Evolutionary conservation across 2,113 vertebrate species (phyloP).

Genomic region (Pollachius pollachius): DNA sequence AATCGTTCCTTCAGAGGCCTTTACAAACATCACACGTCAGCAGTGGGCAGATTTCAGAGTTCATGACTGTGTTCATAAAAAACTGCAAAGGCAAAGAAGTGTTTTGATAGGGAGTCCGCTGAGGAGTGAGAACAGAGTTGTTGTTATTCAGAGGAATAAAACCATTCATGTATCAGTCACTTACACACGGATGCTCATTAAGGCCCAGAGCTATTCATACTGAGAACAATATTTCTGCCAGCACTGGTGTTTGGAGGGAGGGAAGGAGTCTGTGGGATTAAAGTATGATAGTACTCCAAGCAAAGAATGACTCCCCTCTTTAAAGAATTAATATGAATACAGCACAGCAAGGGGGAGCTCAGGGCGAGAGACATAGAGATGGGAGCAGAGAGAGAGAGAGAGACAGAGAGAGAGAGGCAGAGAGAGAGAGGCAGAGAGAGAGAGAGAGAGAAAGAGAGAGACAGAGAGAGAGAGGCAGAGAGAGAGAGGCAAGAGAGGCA

Average conservation of each 20-base stretch:
- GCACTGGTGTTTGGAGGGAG: conserved; percentile 58
- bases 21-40: too few relatives aligned
- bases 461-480: conserved; percentile 33
- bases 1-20: too few relatives aligned
- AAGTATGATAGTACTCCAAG: conserved; percentile 70
- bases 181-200: conserved; percentile 71
- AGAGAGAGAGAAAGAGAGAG: conserved; percentile 47
- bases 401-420: conserved; percentile 32
- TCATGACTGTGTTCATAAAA: too few relatives aligned
- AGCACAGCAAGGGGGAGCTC: too few relatives aligned
- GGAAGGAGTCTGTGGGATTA: conserved; percentile 70
- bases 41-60: too few relatives aligned
- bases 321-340: conserved; percentile 4
- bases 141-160: conserved; percentile 42
- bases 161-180: conserved; percentile 69
- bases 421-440: conserved; percentile 30
- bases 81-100: too few relatives aligned
- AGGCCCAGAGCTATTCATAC: conserved; percentile 62
- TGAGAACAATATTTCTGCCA: conserved; percentile 59
- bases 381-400: conserved; percentile 26
- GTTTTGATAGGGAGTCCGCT: too few relatives aligned
- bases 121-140: too few relatives aligned
- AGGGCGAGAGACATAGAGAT: conserved; percentile 15
- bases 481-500: conserved; percentile 30
- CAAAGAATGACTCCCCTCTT: conserved; percentile 57